phyloP scores from a whole-genome alignment of 2,797 vertebrate species.

The Smutsia temminckii region DNA sequence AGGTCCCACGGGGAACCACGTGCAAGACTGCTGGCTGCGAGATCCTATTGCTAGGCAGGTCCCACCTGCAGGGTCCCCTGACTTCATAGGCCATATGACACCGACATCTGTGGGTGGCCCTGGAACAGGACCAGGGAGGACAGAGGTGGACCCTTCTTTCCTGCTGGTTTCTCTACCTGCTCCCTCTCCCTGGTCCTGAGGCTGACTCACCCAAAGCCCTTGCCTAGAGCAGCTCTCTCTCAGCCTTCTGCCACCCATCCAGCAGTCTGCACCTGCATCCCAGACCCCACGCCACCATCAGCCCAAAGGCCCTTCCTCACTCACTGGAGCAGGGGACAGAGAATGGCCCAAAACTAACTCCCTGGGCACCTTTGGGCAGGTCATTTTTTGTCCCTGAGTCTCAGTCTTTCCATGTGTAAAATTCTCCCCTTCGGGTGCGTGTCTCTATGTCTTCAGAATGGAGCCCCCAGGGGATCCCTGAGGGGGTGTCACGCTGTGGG shows the following conservation, averaged over 20 bases:
- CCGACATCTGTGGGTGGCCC: neutral
- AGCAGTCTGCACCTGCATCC: neutral
- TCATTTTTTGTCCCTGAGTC: neutral
- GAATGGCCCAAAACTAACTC: neutral
- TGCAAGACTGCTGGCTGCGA: neutral
- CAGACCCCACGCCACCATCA: neutral
- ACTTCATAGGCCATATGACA: neutral
- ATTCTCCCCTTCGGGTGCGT: neutral
- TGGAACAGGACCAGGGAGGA: neutral
- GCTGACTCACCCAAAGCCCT: neutral
- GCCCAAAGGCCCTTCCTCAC: neutral
- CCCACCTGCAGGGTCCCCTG: neutral
- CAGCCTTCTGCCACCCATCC: neutral
- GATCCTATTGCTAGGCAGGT: neutral
- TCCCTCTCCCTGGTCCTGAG: neutral
- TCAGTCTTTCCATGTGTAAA: neutral
- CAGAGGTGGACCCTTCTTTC: neutral
- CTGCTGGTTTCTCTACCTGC: neutral
- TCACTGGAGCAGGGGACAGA: neutral
- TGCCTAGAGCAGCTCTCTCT: too few species aligned
- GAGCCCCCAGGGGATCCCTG: slow-evolving; percentile 41
- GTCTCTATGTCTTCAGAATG: neutral
- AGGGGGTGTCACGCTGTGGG: slow-evolving; percentile 33
- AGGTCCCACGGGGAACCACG: slow-evolving; percentile 11
- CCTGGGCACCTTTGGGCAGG: neutral